Evolutionary conservation across 2,888 invertebrate species (phyloP).

Genomic region (Luperina nickerlii): DNA sequence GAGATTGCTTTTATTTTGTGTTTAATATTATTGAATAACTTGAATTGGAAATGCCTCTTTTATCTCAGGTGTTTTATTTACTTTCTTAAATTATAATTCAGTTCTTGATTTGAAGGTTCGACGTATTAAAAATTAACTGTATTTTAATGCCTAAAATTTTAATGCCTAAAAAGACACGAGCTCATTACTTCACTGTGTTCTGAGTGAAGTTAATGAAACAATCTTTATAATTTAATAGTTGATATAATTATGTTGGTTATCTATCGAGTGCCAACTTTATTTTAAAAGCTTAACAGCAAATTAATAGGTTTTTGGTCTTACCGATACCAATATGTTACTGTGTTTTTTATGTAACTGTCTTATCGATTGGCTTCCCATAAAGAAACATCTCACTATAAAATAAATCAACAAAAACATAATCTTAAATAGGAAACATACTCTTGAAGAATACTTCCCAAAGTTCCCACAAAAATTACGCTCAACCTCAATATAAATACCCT

Average conservation of each 20-base stretch:
- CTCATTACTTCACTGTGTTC: background rate
- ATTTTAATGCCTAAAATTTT: background rate
- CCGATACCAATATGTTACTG: rapidly evolving
- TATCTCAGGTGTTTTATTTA: background rate
- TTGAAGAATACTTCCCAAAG: background rate
- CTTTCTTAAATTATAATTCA: background rate
- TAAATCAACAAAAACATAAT: background rate
- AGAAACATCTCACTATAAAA: background rate
- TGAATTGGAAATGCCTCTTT: background rate
- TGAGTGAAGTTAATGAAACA: background rate
- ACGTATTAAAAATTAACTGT: background rate
- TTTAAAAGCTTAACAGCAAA: background rate
- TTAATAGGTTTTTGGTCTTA: background rate
- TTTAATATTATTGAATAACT: background rate
- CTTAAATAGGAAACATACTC: background rate
- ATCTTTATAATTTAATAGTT: background rate
- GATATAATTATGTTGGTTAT: background rate
- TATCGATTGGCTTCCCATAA: background rate
- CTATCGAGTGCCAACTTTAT: too few species aligned
- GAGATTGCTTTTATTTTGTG: conserved; percentile 14
- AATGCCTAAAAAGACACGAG: background rate
- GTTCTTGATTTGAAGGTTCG: background rate
- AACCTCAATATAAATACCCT: conserved; percentile 12
- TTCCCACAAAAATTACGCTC: background rate
- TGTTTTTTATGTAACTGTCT: background rate